These are phyloP conservation scores for Alcedo atthis DNA, from an alignment of 2,797 vertebrate species.

Conservation along the genomic window DNA sequence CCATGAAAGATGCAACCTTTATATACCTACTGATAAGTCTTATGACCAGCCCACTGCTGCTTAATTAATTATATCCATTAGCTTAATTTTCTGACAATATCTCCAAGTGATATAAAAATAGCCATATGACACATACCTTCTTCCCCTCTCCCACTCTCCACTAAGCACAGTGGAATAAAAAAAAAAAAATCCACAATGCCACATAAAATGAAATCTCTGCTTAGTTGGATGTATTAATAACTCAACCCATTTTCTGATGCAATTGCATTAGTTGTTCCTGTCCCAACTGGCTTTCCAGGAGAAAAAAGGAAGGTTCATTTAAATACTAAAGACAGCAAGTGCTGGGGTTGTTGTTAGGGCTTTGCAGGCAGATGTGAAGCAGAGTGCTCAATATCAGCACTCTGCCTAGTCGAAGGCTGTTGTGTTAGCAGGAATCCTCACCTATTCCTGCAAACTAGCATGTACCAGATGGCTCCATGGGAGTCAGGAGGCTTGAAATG, in stretches of 20 bases:
- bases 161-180: background rate
- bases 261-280: constrained; percentile 59
- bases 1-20: background rate
- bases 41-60: background rate
- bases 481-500: constrained; percentile 80
- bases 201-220: constrained; percentile 41
- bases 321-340: constrained; percentile 52
- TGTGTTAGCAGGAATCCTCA: constrained; percentile 74
- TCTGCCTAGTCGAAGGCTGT: constrained; percentile 64
- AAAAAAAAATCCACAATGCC: background rate
- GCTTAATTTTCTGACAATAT: constrained; percentile 19
- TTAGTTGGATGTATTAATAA: constrained; percentile 46
- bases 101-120: constrained; percentile 33
- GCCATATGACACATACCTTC: background rate
- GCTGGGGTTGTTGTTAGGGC: constrained; percentile 55
- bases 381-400: constrained; percentile 70
- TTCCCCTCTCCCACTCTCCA: background rate
- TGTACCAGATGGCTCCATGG: constrained; percentile 78
- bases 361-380: constrained; percentile 68
- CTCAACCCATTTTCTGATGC: constrained; percentile 40
- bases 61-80: constrained; percentile 25
- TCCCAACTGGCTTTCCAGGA: constrained; percentile 57
- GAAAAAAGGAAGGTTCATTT: constrained; percentile 54
- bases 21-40: background rate
- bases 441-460: constrained; percentile 64